These are phyloP conservation scores for Panorpa germanica DNA, from an alignment of 2,888 invertebrate species.

Conservation along the genomic window DNA sequence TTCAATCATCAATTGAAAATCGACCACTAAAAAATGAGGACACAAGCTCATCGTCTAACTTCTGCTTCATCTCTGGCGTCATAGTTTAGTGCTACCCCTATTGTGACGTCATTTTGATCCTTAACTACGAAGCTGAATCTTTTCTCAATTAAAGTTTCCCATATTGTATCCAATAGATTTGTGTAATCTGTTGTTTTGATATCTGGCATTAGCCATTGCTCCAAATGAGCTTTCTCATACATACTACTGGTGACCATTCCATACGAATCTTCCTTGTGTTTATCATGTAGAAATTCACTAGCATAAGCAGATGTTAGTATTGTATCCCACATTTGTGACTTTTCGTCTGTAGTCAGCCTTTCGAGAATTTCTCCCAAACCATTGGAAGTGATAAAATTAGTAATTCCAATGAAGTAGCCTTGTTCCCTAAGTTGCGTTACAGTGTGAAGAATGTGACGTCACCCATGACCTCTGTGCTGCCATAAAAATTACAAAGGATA, in stretches of 20 bases:
- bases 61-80: constrained; percentile 68
- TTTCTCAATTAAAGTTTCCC: constrained; percentile 47
- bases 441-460: constrained; percentile 63
- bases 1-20: no score
- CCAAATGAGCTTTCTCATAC: constrained; percentile 70
- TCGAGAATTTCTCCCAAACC: constrained; percentile 49
- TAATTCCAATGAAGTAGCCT: constrained; percentile 64
- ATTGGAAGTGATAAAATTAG: constrained; percentile 57
- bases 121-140: constrained; percentile 55
- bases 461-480: constrained; percentile 78
- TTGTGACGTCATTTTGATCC: constrained; percentile 28
- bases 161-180: constrained; percentile 44
- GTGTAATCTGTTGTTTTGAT: constrained; percentile 48
- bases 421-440: constrained; percentile 57
- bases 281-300: no score
- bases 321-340: no score
- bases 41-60: no score
- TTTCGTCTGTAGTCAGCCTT: no score
- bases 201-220: constrained; percentile 55
- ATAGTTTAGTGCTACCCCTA: constrained; percentile 62
- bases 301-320: no score
- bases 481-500: constrained; percentile 70
- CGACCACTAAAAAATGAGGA: no score
- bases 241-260: constrained; percentile 73
- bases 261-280: no score